Conservation (phyloP, 2,797 vertebrate genomes). For the Semotilus atromaculatus region DNA sequence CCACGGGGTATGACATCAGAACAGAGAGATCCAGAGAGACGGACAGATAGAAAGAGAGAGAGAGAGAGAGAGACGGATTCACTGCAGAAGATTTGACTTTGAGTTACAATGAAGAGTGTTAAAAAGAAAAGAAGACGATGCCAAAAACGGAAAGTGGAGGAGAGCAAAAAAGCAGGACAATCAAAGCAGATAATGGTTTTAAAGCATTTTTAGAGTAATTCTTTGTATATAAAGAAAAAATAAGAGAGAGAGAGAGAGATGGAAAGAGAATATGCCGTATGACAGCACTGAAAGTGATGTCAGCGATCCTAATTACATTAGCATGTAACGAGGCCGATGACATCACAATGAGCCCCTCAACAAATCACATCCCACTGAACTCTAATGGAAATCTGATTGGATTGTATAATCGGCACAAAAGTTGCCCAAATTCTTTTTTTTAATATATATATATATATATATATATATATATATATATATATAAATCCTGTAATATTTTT, state of each 20-base stretch:
- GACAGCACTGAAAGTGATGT: conserved; percentile 68
- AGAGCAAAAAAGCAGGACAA: background rate
- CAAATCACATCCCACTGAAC: conserved; percentile 63
- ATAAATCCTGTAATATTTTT: no score
- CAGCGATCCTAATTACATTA: conserved; percentile 72
- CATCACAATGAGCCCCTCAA: conserved; percentile 65
- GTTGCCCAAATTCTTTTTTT: no score
- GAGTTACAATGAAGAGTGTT: conserved; percentile 9
- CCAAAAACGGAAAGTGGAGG: background rate
- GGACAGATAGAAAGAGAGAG: background rate
- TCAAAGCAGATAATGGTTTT: background rate
- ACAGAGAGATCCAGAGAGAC: conserved; percentile 16
- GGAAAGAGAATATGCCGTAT: conserved; percentile 20
- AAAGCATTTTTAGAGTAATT: background rate
- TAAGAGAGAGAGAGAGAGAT: conserved; percentile 15
- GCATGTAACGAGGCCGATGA: conserved; percentile 63
- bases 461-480: no score
- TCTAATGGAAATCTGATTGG: conserved; percentile 65
- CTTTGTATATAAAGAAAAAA: conserved; percentile 46
- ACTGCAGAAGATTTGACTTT: background rate
- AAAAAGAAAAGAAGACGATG: background rate
- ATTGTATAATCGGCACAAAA: background rate
- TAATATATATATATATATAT: no score
- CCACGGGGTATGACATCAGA: conserved; percentile 21
- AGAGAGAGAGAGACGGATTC: background rate